A percentile compares a stretch with the other conserved stretches of the same genome.
Evolutionary conservation across 2,888 invertebrate genomes (phyloP).

Genomic region (Arge pagana): DNA sequence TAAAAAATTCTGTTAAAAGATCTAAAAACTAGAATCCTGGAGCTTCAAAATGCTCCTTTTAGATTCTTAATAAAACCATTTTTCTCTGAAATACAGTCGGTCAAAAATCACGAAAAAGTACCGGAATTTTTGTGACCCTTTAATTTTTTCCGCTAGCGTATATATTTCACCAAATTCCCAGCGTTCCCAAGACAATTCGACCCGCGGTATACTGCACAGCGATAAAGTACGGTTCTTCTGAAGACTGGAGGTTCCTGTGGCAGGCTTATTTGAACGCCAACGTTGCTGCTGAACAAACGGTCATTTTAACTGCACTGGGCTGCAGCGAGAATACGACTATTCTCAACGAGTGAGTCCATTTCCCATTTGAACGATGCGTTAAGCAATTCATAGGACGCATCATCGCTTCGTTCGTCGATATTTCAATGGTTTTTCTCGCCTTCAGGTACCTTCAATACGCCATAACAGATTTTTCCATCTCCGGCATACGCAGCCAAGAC

Average conservation of each 20-base stretch:
- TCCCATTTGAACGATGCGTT: background rate
- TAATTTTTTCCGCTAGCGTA: too few relatives aligned
- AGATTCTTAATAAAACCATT: too few relatives aligned
- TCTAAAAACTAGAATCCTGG: too few relatives aligned
- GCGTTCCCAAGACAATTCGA: conserved; percentile 70
- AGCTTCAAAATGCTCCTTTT: too few relatives aligned
- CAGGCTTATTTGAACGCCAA: conserved; percentile 64
- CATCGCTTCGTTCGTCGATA: background rate
- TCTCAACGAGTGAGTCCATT: conserved; percentile 53
- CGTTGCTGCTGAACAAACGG: conserved; percentile 66
- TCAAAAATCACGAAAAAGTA: conserved; percentile 36
- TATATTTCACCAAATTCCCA: conserved; percentile 50
- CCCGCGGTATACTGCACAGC: conserved; percentile 69
- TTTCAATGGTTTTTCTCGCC: conserved; percentile 22
- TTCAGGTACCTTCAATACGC: conserved; percentile 62
- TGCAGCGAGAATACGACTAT: conserved; percentile 59
- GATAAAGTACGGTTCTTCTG: conserved; percentile 66
- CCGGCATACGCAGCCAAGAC: conserved; percentile 57
- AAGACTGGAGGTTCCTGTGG: conserved; percentile 76
- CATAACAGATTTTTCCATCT: conserved; percentile 48
- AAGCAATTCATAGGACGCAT: conserved; percentile 1
- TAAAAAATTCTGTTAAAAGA: conserved; percentile 49
- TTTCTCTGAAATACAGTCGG: too few relatives aligned
- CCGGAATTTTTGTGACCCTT: conserved; percentile 35
- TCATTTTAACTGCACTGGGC: conserved; percentile 66